Evolutionary conservation across 2,888 invertebrate genomes (phyloP).

Genomic region (Eupithecia subfuscata): DNA sequence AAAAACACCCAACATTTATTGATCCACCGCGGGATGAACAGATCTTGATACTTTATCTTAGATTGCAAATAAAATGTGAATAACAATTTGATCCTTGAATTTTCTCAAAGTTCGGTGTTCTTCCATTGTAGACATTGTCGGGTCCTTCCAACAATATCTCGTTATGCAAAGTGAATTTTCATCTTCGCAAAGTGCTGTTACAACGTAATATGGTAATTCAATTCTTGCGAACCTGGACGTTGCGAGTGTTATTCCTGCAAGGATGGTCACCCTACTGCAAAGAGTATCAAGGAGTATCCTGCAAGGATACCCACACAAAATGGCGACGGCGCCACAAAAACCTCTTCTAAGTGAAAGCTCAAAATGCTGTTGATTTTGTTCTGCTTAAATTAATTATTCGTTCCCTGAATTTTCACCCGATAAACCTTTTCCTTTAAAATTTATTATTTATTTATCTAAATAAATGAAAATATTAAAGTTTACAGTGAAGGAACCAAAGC

Average conservation of each 20-base stretch:
- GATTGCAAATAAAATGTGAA: background rate
- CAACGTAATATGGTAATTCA: slow-evolving; percentile 24
- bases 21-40: background rate
- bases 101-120: background rate
- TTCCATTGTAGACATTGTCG: background rate
- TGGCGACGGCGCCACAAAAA: background rate
- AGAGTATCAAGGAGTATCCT: too few species aligned
- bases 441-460: too few species aligned
- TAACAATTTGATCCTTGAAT: background rate
- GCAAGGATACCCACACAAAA: background rate
- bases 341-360: background rate
- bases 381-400: background rate
- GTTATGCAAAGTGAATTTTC: slow-evolving; percentile 24
- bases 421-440: background rate
- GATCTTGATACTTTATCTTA: background rate
- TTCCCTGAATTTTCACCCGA: background rate
- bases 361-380: background rate
- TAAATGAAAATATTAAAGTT: too few species aligned
- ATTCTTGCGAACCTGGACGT: slow-evolving; percentile 9
- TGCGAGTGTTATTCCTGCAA: background rate
- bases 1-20: background rate
- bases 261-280: slow-evolving; percentile 17
- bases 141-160: slow-evolving; percentile 2
- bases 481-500: too few species aligned
- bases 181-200: slow-evolving; percentile 16